phyloP scores from a whole-genome alignment of 2,797 vertebrate genomes.

The Diplodus sargus region DNA sequence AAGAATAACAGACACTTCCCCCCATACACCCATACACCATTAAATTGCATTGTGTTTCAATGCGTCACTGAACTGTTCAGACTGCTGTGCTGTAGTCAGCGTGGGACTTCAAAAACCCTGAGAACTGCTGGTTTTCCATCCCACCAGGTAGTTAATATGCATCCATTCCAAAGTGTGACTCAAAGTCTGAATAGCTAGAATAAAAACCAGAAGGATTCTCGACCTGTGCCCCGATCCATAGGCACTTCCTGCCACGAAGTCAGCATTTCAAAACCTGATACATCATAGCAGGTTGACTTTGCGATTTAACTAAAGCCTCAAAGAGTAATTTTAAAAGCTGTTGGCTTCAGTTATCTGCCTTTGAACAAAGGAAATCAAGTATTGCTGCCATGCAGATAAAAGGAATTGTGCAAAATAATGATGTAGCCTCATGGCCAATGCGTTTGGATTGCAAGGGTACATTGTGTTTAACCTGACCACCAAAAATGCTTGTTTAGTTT shows the following conservation, averaged over 20 bases:
- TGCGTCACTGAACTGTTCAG: constrained; percentile 5
- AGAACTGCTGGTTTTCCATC: constrained; percentile 21
- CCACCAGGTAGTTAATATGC: constrained; percentile 26
- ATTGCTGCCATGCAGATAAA: background rate
- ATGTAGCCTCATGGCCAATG: too few species aligned
- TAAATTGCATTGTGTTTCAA: constrained; percentile 5
- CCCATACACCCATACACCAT: background rate
- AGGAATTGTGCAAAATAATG: too few species aligned
- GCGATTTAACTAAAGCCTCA: background rate
- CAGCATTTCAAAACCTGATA: background rate
- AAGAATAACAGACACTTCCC: background rate
- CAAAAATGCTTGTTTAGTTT: too few species aligned
- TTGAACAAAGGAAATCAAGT: background rate
- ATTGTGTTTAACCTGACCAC: background rate
- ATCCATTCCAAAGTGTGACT: constrained; percentile 13
- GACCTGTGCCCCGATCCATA: too few species aligned
- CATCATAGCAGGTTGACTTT: background rate
- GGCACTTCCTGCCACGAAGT: background rate
- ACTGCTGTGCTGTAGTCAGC: background rate
- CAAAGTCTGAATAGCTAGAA: background rate
- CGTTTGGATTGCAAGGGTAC: background rate
- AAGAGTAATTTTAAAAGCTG: background rate
- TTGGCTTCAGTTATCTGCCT: background rate
- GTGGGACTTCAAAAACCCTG: background rate
- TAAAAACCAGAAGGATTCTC: constrained; percentile 20